A percentile compares a stretch with the other conserved stretches of the same genome.
These are phyloP conservation scores for Bovichtus diacanthus DNA, from an alignment of 2,797 vertebrate genomes.

Conservation along the genomic window DNA sequence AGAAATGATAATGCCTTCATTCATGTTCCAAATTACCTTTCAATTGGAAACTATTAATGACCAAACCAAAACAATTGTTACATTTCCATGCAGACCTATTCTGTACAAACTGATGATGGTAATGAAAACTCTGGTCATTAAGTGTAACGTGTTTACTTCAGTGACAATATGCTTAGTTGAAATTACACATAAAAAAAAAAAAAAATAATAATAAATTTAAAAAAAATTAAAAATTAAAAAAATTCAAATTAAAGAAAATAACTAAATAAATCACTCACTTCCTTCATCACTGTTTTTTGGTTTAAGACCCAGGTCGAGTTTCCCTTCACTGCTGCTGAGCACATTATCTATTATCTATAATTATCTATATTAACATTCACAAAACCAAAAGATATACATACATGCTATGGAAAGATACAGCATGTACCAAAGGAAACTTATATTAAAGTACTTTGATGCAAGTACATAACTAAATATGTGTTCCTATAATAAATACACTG, in stretches of 20 bases:
- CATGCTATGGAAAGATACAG: background rate
- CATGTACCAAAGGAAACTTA: background rate
- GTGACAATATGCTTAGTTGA: background rate
- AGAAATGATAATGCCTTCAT: background rate
- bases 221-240: no score
- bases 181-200: background rate
- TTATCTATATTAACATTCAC: background rate
- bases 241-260: no score
- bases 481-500: slow-evolving; percentile 7
- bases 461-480: background rate
- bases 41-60: background rate
- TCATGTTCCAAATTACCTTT: background rate
- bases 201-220: no score
- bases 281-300: background rate
- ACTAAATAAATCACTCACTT: background rate
- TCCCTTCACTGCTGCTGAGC: background rate
- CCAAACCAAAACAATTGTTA: background rate
- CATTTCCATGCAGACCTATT: background rate
- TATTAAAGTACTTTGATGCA: background rate
- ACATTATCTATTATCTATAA: background rate
- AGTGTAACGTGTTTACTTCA: background rate
- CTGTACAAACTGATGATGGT: background rate
- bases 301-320: background rate
- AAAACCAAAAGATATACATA: background rate
- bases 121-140: background rate